A percentile compares a stretch with the other conserved stretches of the same genome.
phyloP scores from a whole-genome alignment of 2,113 vertebrate genomes.

The Typhlomys cinereus region DNA sequence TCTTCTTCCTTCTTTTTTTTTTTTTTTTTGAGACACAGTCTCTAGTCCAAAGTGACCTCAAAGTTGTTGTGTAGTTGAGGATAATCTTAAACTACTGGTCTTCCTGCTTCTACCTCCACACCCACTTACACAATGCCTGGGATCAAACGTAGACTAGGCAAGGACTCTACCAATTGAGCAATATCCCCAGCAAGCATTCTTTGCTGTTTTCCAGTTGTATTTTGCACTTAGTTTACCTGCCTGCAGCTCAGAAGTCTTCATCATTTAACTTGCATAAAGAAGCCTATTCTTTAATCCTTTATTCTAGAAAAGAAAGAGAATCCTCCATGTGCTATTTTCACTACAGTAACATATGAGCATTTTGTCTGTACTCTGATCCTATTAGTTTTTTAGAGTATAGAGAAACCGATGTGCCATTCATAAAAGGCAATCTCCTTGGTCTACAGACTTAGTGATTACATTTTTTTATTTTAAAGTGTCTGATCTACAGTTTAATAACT shows the following conservation, averaged over 20 bases:
- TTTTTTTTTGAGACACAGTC: not conserved
- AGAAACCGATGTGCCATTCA: slow-evolving; percentile 26
- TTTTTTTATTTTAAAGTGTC: slow-evolving; percentile 39
- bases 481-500: slow-evolving; percentile 29
- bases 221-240: slow-evolving; percentile 21
- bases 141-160: not conserved
- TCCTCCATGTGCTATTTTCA: slow-evolving; percentile 27
- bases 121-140: not conserved
- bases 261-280: not conserved
- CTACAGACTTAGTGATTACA: slow-evolving; percentile 24
- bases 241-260: slow-evolving; percentile 2
- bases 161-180: not conserved
- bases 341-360: slow-evolving; percentile 24
- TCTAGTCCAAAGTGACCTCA: not conserved
- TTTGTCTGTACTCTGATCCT: slow-evolving; percentile 30
- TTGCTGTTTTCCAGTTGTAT: slow-evolving; percentile 11
- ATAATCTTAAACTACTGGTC: not conserved
- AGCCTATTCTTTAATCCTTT: slow-evolving; percentile 19
- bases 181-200: not conserved
- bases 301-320: slow-evolving; percentile 7
- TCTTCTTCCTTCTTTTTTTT: not conserved
- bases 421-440: slow-evolving; percentile 19
- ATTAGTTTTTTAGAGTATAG: slow-evolving; percentile 50
- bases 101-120: not conserved
- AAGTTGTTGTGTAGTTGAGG: not conserved